phyloP scores from a whole-genome alignment of 1,140 invertebrate species.

The Pachypeltis micranthus region DNA sequence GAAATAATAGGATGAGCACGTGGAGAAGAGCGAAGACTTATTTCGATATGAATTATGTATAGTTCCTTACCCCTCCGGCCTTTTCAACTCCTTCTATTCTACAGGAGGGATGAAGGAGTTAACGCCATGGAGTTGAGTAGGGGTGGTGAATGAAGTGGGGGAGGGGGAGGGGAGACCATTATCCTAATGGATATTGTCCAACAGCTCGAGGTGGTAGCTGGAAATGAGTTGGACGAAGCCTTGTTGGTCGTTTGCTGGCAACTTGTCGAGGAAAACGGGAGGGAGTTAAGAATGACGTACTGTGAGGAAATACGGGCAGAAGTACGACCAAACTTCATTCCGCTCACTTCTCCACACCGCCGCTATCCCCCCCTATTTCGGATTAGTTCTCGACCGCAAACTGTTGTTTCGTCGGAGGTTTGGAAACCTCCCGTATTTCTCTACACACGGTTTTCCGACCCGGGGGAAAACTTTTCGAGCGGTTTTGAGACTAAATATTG shows the following conservation, averaged over 20 bases:
- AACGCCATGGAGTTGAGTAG: too few species aligned
- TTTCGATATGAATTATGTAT: neutral
- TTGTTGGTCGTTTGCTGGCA: neutral
- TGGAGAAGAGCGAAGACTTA: too few species aligned
- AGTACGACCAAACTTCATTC: neutral
- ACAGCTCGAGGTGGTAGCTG: neutral
- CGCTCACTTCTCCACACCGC: too few species aligned
- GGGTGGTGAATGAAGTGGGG: too few species aligned
- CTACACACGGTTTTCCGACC: neutral
- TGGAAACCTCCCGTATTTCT: too few species aligned
- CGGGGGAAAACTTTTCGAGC: neutral
- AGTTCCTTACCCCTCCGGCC: neutral
- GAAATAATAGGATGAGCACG: too few species aligned
- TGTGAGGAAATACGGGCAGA: neutral
- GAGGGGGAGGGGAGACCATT: neutral
- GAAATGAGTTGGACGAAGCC: neutral
- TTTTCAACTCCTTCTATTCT: too few species aligned
- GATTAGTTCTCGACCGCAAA: conserved; percentile 1
- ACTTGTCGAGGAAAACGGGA: neutral
- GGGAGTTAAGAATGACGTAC: neutral
- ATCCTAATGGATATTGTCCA: conserved; percentile 8
- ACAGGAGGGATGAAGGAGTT: too few species aligned
- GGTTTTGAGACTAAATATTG: conserved; percentile 6
- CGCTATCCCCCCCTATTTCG: neutral
- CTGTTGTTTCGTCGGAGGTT: conserved; percentile 3